Evolutionary conservation across 2,113 vertebrate species (phyloP).

Genomic region (Antigone vipio): DNA sequence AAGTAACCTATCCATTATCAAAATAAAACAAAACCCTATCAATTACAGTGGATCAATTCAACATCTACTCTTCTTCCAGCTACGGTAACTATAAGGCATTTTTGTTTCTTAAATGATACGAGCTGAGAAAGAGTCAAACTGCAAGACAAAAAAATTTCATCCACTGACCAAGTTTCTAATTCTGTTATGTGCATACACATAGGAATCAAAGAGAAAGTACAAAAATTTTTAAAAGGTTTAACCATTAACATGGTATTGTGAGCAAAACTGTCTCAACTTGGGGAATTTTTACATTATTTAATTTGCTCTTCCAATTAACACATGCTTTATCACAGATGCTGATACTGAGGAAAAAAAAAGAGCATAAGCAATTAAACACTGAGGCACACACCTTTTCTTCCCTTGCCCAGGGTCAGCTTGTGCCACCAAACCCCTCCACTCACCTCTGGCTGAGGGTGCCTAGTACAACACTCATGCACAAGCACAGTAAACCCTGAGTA

Average conservation of each 20-base stretch:
- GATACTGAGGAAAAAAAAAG: neutral
- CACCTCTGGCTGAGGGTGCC: accelerated
- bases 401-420: neutral
- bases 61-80: neutral
- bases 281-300: neutral
- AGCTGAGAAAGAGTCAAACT: neutral
- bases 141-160: neutral
- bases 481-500: neutral
- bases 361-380: neutral
- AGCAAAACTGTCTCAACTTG: neutral
- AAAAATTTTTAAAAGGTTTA: neutral
- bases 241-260: accelerated
- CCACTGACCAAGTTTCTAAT: neutral
- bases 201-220: neutral
- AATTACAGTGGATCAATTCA: neutral
- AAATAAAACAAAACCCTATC: neutral
- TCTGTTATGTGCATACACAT: neutral
- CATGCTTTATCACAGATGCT: neutral
- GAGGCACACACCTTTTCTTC: neutral
- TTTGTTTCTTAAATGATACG: neutral
- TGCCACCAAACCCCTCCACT: neutral
- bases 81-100: neutral
- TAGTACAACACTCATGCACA: neutral
- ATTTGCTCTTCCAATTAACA: neutral
- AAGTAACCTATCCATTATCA: neutral